Conservation (phyloP, 2,888 invertebrate genomes). For the Clanis bilineata region DNA sequence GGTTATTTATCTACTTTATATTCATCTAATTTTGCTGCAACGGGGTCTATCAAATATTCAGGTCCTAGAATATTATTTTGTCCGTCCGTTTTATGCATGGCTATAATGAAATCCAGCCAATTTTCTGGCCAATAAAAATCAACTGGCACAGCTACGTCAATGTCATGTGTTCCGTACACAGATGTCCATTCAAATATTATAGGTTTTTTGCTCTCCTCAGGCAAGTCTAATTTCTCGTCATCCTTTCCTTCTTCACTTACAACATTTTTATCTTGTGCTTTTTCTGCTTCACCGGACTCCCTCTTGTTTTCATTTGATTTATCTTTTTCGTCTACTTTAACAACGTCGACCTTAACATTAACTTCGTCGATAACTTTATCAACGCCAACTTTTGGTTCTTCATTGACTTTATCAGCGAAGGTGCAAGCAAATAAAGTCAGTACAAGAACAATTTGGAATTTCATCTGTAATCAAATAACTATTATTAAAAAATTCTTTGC, state of each 20-base stretch:
- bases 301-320: background rate
- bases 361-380: background rate
- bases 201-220: background rate
- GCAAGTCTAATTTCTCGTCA: too few relatives aligned
- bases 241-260: background rate
- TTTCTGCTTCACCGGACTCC: background rate
- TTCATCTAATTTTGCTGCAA: too few relatives aligned
- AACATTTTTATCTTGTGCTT: background rate
- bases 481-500: background rate
- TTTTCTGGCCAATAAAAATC: background rate
- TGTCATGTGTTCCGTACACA: background rate
- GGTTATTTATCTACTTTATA: too few relatives aligned
- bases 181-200: background rate
- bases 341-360: background rate
- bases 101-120: background rate
- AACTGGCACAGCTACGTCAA: background rate
- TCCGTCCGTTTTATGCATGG: background rate
- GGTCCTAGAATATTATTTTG: background rate
- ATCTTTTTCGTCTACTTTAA: background rate
- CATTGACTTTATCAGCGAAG: background rate
- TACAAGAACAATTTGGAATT: background rate
- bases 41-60: background rate
- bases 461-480: background rate
- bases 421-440: background rate
- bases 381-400: background rate